Evolutionary conservation across 2,113 vertebrate species (phyloP).

Genomic region (Eublepharis macularius): DNA sequence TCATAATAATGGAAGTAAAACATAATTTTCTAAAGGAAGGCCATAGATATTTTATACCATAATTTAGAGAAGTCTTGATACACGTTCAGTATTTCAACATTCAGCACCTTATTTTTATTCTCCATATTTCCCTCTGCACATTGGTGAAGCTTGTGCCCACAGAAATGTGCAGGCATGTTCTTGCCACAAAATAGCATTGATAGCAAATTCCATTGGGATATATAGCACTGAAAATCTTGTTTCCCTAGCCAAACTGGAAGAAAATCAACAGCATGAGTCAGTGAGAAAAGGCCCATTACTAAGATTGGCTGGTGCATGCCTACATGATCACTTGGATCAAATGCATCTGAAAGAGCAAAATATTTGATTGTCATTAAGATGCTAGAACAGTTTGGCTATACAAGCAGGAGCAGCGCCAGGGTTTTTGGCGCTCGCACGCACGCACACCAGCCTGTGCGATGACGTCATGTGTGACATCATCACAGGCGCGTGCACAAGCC

Average conservation of each 20-base stretch:
- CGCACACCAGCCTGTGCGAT: no score
- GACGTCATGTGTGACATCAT: no score
- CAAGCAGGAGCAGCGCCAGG: no score
- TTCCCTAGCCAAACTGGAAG: not conserved
- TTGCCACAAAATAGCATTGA: not conserved
- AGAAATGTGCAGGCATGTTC: not conserved
- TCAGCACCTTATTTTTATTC: conserved; percentile 46
- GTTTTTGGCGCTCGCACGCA: no score
- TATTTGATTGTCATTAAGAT: not conserved
- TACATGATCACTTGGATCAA: not conserved
- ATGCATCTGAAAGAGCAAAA: not conserved
- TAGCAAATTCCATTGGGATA: not conserved
- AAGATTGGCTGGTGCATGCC: not conserved
- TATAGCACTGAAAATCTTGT: not conserved
- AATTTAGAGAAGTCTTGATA: no score
- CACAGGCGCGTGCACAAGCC: no score
- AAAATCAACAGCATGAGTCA: not conserved
- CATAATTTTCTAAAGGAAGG: no score
- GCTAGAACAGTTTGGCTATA: not conserved
- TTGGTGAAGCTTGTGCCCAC: not conserved
- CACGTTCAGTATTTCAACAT: conserved; percentile 41
- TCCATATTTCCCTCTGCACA: not conserved
- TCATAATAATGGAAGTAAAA: no score
- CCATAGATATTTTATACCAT: no score
- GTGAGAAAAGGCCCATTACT: not conserved